Conservation (phyloP, 64 coral and sea anemone species). For the Stichodactyla helianthus region DNA sequence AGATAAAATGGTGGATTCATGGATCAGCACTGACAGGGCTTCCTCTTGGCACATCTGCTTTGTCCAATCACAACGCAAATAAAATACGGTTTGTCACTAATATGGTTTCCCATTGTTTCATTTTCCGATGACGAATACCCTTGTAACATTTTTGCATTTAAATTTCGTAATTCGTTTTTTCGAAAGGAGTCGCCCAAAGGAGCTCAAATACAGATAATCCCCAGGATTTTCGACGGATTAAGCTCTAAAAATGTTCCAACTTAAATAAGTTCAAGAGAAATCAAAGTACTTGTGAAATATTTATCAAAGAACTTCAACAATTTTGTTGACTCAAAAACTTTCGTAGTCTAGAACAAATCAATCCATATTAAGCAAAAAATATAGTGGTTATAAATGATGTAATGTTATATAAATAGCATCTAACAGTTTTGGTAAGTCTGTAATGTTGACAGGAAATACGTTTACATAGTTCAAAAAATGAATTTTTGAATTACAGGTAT, state of each 20-base stretch:
- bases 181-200: too few species aligned
- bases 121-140: too few species aligned
- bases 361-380: background rate
- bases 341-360: background rate
- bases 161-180: too few species aligned
- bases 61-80: background rate
- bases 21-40: background rate
- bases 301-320: background rate
- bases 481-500: background rate
- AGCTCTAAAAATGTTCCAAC: background rate
- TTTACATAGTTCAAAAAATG: background rate
- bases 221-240: background rate
- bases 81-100: background rate
- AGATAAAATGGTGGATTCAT: background rate
- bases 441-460: background rate
- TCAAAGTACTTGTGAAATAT: background rate
- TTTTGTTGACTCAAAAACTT: background rate
- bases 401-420: background rate
- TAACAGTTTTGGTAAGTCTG: background rate
- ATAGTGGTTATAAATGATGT: background rate
- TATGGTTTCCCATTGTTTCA: background rate
- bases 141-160: too few species aligned
- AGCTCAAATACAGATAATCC: too few species aligned
- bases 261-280: background rate
- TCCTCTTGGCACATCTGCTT: background rate